phyloP scores from a whole-genome alignment of 53 echinoderm and acorn worm genomes.

The Holothuria leucospilota region DNA sequence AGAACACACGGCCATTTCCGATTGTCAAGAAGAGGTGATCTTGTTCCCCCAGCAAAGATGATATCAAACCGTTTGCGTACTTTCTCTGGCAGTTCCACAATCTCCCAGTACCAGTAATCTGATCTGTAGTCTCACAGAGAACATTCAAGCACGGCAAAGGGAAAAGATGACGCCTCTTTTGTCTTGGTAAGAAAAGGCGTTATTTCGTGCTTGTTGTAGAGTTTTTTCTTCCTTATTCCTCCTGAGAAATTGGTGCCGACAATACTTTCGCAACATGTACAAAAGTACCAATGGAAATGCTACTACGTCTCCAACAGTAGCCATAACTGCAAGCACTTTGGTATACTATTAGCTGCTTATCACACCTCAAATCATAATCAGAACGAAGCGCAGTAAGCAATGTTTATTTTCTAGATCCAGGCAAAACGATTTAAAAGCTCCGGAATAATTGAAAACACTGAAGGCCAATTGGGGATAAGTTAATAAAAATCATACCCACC shows the following conservation, averaged over 20 bases:
- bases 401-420: background rate
- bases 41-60: background rate
- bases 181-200: too few relatives aligned
- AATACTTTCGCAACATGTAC: background rate
- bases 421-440: background rate
- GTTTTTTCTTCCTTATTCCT: too few relatives aligned
- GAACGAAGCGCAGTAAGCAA: background rate
- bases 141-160: background rate
- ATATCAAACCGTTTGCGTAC: background rate
- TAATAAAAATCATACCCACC: background rate
- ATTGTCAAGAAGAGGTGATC: background rate
- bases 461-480: slow-evolving; percentile 1
- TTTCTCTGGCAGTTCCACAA: slow-evolving; percentile 9
- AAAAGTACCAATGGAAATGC: background rate
- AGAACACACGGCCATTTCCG: background rate
- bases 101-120: slow-evolving; percentile 39
- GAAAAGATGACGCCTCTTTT: too few relatives aligned
- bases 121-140: slow-evolving; percentile 6
- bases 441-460: background rate
- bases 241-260: too few relatives aligned
- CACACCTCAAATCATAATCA: background rate
- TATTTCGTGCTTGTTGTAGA: too few relatives aligned
- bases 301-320: background rate
- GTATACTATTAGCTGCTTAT: background rate
- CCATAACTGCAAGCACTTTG: background rate